Conservation (phyloP, 2,888 invertebrate genomes). For the Diaphora mendica region DNA sequence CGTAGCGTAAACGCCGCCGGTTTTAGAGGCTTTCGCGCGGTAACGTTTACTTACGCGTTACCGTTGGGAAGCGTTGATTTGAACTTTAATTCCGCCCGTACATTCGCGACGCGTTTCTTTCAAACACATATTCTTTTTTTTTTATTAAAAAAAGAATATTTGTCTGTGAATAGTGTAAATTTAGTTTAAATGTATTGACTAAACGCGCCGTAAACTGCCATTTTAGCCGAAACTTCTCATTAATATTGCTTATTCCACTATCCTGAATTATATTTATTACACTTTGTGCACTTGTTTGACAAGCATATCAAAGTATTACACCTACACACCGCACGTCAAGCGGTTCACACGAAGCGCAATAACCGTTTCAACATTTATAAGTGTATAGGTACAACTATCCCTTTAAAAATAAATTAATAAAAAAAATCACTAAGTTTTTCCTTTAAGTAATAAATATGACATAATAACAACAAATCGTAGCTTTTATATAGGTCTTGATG, state of each 20-base stretch:
- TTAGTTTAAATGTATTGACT: slow-evolving; percentile 35
- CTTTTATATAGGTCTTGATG: slow-evolving; percentile 64
- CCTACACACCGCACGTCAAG: slow-evolving; percentile 51
- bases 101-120: slow-evolving; percentile 23
- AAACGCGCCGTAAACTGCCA: slow-evolving; percentile 43
- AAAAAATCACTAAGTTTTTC: slow-evolving; percentile 74
- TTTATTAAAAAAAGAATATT: slow-evolving; percentile 29
- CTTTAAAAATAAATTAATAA: slow-evolving; percentile 82
- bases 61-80: slow-evolving; percentile 42
- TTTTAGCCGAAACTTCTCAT: slow-evolving; percentile 45
- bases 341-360: slow-evolving; percentile 51
- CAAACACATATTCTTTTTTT: slow-evolving; percentile 27
- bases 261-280: slow-evolving; percentile 62
- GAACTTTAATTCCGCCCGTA: slow-evolving; percentile 39
- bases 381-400: slow-evolving; percentile 66
- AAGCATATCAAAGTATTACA: slow-evolving; percentile 77
- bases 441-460: slow-evolving; percentile 80
- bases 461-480: slow-evolving; percentile 68
- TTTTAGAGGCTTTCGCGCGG: slow-evolving; percentile 41
- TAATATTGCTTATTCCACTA: slow-evolving; percentile 74
- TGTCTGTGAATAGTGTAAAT: slow-evolving; percentile 29
- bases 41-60: slow-evolving; percentile 42
- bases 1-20: slow-evolving; percentile 45
- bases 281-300: slow-evolving; percentile 83
- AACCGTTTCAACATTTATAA: slow-evolving; percentile 50